Base-by-base conservation (phyloP, 2,113 vertebrate genomes). In the Nesoenas mayeri region DNA sequence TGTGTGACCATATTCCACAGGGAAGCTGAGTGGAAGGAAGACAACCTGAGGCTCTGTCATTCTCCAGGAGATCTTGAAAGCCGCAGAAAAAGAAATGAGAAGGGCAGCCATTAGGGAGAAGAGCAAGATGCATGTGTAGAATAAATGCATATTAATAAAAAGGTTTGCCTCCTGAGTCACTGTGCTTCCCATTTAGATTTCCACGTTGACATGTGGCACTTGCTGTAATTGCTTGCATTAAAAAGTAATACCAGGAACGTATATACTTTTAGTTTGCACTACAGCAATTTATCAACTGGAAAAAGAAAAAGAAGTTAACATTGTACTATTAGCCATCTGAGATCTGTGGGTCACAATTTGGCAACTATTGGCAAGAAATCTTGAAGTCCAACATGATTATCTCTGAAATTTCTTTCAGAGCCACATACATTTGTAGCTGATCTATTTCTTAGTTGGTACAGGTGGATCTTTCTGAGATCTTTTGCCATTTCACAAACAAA, bases 141-240 rank as follows among this genome's bases (percentile, higher is more conserved):
- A 95, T 89, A 95, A 91, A 86, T 85, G 42, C 36, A 64, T 91
- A 11, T 70, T 93, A 91, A 74, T 90, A 28, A 73, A 88, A 95
- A 92, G 50, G 29, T 69, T 86, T 96, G 28, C 38, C 56, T 93
- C n/a, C 50, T 69, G 89, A 79, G 60, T 87, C 91, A 71, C 88
- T 1, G 3, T 65, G 71, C 67, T 89, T 94, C 72, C 72, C 82
- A 28, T 90, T 64, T 86, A 80, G 60, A 93, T 91, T 84, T 93
- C 75, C 28, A 57, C 78, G 75, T 13, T 80, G 83, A 17, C 85
- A 34, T 53, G 51, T 90, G 64, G 72, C 72, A 74, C 47, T 42
- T 64, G 72, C 85, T 80, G 18, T 57, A 71, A 90, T 62, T 91
- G 56, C 75, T 95, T 93, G 42, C 15, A 48, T 91, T 93, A 61